Evolutionary conservation across 1,140 invertebrate genomes (phyloP), one percentile per base, ranked within the genome.

Genomic region (Ostrea edulis): DNA sequence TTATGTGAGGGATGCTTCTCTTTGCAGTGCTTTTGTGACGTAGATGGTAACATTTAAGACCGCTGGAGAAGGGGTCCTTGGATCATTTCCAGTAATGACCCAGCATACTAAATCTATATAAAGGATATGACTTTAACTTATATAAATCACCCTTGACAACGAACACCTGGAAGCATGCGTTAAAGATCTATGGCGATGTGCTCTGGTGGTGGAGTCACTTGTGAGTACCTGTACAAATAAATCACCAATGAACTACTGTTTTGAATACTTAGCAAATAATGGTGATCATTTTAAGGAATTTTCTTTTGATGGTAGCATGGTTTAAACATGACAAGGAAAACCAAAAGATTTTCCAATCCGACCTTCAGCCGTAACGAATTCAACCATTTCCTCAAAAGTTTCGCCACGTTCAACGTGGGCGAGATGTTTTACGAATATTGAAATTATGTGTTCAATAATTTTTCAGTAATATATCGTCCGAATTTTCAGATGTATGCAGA

Each of bases 391-490:
- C 68, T 77, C 29, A 62, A 62, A 62, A n/a, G 55, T 20, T 35
- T 77, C 8, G 29, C 68, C 29, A 77, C 14, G 29, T 77, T 35
- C 8, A 35, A 35, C 68, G 68, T 77, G 68, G 68, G 68, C 68
- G 14, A 77, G 68, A 14, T 77, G 68, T 77, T 77, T 77, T 77
- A 22, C 0, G 68, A 29, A 77, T 29, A 77, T 77, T 17, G 55
- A 77, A 77, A 29, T 77, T 77, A 77, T 77, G 29, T 77, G 68
- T 14, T 77, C 14, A 9, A 77, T 9, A 77, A 14, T 11, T 77
- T 77, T 77, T 77, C 68, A 77, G 29, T 77, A 77, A 77, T 77
- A 77, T 77, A 29, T 62, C 20, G 25, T 77, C 68, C 22, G 68
- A 77, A 77, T 77, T 29, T 29, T 25, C 25, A 29, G 14, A 29